phyloP scores from a whole-genome alignment of 2,888 invertebrate genomes.

The Calameuta filiformis region DNA sequence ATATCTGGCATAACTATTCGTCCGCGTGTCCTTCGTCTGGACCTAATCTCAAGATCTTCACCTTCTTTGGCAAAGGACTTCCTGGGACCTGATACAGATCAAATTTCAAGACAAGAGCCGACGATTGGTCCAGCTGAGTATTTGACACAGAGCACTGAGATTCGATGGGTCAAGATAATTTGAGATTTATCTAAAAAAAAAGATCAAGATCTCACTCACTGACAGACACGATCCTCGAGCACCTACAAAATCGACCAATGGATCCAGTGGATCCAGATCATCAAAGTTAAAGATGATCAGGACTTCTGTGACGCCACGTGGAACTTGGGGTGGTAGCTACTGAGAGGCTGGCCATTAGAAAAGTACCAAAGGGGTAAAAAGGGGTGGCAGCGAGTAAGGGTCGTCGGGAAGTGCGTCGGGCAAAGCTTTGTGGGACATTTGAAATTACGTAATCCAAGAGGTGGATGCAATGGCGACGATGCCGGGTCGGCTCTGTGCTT shows the following conservation, averaged over 20 bases:
- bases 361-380: not conserved
- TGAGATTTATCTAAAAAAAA: not conserved
- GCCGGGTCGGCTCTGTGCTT: slow-evolving; percentile 38
- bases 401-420: slow-evolving; percentile 13
- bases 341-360: not conserved
- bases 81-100: not conserved
- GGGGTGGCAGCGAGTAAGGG: not conserved
- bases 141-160: not conserved
- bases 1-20: no score
- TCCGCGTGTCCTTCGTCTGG: not conserved
- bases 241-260: not conserved
- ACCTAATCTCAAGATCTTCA: not conserved
- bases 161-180: not conserved
- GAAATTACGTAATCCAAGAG: slow-evolving; percentile 24
- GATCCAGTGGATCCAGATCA: not conserved
- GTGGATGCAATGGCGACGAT: slow-evolving; percentile 16
- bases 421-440: slow-evolving; percentile 25
- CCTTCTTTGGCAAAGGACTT: not conserved
- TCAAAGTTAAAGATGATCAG: not conserved
- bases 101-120: not conserved
- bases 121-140: not conserved
- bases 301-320: not conserved
- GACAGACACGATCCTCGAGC: not conserved
- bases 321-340: not conserved
- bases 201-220: not conserved